A percentile compares a stretch with the other conserved stretches of the same genome.
These are phyloP conservation scores for Lepidocyrtoides sp. DNA, from an alignment of 2,888 invertebrate genomes.

Conservation along the genomic window DNA sequence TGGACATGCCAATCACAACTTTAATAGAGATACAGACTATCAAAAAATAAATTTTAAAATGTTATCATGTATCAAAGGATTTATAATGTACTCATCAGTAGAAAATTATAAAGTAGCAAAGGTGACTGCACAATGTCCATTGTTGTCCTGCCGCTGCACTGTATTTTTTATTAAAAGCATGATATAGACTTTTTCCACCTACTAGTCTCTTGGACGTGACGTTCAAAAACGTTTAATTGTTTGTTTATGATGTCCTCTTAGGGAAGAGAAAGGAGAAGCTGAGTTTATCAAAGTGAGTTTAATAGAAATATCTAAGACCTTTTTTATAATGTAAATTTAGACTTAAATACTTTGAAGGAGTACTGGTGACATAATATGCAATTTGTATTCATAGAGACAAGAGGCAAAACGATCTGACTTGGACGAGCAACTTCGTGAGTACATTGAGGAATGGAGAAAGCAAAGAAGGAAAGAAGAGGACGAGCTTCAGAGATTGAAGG, in stretches of 20 bases:
- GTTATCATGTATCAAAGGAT: too few species aligned
- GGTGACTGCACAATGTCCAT: neutral
- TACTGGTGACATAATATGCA: too few species aligned
- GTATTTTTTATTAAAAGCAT: conserved; percentile 45
- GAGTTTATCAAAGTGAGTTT: conserved; percentile 95
- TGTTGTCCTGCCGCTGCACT: conserved; percentile 18
- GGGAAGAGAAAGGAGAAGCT: conserved; percentile 88
- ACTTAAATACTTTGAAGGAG: too few species aligned
- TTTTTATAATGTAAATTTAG: too few species aligned
- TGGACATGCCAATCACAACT: conserved; percentile 2
- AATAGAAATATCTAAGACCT: too few species aligned
- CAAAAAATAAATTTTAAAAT: too few species aligned
- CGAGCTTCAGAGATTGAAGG: conserved; percentile 98
- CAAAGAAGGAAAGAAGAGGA: conserved; percentile 98
- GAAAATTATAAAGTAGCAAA: too few species aligned
- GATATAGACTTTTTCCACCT: neutral
- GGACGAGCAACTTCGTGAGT: conserved; percentile 98
- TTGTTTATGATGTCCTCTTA: conserved; percentile 4
- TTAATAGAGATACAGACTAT: too few species aligned
- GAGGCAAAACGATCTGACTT: conserved; percentile 86
- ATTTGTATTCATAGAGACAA: conserved; percentile 69
- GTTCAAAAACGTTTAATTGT: neutral
- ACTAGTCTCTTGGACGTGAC: neutral
- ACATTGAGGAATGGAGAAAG: conserved; percentile 99
- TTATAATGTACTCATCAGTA: too few species aligned